Percentiles rank a stretch among this genome's conserved stretches.
Conservation (phyloP, 2,797 vertebrate genomes). For the Chiroxiphia lanceolata region DNA sequence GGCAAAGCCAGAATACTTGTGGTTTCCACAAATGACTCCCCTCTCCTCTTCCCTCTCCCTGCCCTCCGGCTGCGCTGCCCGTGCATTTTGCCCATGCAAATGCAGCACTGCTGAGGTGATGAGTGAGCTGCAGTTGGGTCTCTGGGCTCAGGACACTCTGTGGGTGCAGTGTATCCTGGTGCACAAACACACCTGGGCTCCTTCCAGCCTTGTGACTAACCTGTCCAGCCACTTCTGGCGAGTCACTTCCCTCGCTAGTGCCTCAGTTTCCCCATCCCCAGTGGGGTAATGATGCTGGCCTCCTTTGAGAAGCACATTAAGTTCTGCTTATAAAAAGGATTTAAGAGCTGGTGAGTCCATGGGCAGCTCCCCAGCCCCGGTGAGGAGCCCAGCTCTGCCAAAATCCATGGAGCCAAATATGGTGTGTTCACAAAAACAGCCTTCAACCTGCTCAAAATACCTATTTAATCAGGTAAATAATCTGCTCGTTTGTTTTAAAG, state of each 20-base stretch:
- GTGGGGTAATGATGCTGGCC: constrained; percentile 24
- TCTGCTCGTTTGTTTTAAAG: constrained; percentile 65
- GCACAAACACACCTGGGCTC: not conserved
- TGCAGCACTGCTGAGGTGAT: not conserved
- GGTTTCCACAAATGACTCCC: constrained; percentile 19
- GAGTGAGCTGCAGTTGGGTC: not conserved
- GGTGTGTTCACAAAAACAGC: constrained; percentile 25
- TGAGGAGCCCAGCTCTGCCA: not conserved
- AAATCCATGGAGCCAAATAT: not conserved
- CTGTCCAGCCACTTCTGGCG: not conserved
- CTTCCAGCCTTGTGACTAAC: constrained; percentile 40
- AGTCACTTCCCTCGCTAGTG: constrained; percentile 15
- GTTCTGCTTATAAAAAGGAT: constrained; percentile 44
- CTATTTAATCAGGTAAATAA: constrained; percentile 63
- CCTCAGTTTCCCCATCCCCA: constrained; percentile 56
- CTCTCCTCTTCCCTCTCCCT: constrained; percentile 13
- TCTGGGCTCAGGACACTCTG: not conserved
- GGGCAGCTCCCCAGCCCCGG: not conserved
- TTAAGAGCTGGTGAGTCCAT: not conserved
- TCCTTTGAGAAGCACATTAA: constrained; percentile 19
- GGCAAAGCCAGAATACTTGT: not conserved
- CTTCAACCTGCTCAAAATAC: constrained; percentile 44
- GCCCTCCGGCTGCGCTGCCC: not conserved
- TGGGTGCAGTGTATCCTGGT: not conserved
- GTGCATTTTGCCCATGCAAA: not conserved